phyloP scores from a whole-genome alignment of 2,797 vertebrate genomes.

The Darevskia nairensis region DNA sequence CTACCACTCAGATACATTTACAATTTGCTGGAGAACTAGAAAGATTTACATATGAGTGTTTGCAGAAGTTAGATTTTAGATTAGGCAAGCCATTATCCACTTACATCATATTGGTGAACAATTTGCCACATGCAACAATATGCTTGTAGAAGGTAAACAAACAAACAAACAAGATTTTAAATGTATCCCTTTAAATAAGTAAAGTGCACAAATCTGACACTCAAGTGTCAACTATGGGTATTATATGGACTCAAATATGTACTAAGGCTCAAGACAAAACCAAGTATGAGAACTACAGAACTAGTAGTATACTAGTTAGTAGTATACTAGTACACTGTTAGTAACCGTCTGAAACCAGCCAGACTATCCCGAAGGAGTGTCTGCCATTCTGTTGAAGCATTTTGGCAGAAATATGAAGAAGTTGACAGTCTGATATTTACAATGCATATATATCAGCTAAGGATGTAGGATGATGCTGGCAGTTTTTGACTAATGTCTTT shows the following conservation, averaged over 20 bases:
- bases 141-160: not conserved
- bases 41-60: not conserved
- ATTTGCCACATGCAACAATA: not conserved
- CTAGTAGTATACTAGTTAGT: rapidly evolving
- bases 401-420: conserved; percentile 52
- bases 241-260: not conserved
- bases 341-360: conserved; percentile 16
- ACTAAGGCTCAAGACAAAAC: not conserved
- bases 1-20: not conserved
- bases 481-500: conserved; percentile 19
- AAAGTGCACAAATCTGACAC: not conserved
- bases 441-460: conserved; percentile 3
- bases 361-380: conserved; percentile 40
- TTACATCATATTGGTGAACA: not conserved
- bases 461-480: not conserved
- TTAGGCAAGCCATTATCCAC: not conserved
- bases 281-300: not conserved
- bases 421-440: conserved; percentile 40
- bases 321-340: conserved; percentile 8
- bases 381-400: conserved; percentile 35
- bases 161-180: not conserved
- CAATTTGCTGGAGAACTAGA: not conserved
- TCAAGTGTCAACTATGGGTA: not conserved
- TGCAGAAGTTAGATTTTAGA: not conserved
- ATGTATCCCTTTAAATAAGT: not conserved